A percentile compares a stretch with the other conserved stretches of the same genome.
These are phyloP conservation scores for Actinia equina DNA, from an alignment of 64 coral and sea anemone genomes.

Conservation along the genomic window DNA sequence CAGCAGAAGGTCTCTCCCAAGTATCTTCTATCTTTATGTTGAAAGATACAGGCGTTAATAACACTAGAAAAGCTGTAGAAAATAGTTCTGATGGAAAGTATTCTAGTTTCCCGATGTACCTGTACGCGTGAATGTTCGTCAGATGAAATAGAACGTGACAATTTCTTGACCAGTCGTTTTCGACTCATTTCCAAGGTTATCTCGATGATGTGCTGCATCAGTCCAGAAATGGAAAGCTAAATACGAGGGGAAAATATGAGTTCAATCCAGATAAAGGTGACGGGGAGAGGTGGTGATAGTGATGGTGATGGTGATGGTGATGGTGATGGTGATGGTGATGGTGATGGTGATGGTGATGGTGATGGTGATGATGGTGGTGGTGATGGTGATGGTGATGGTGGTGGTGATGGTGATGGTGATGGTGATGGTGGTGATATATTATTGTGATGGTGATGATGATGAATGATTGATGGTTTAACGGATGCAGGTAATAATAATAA, in stretches of 20 bases:
- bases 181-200: conserved; percentile 64
- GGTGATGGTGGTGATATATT: neutral
- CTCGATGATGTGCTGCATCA: conserved; percentile 58
- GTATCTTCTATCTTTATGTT: conserved; percentile 45
- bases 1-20: conserved; percentile 62
- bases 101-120: neutral
- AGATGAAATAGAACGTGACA: conserved; percentile 17
- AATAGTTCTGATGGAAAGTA: too few relatives aligned
- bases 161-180: conserved; percentile 48
- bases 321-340: neutral
- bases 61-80: neutral
- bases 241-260: neutral
- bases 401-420: neutral
- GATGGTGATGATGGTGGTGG: neutral
- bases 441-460: too few relatives aligned
- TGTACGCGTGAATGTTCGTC: conserved; percentile 29
- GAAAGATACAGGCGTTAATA: neutral
- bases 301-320: neutral
- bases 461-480: too few relatives aligned
- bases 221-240: conserved; percentile 27
- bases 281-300: neutral
- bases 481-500: neutral
- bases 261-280: neutral
- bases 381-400: neutral
- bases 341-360: too few relatives aligned